Percentiles rank a stretch among this genome's conserved stretches.
These are phyloP conservation scores for Poecile atricapillus DNA, from an alignment of 2,113 vertebrate species.

Conservation along the genomic window DNA sequence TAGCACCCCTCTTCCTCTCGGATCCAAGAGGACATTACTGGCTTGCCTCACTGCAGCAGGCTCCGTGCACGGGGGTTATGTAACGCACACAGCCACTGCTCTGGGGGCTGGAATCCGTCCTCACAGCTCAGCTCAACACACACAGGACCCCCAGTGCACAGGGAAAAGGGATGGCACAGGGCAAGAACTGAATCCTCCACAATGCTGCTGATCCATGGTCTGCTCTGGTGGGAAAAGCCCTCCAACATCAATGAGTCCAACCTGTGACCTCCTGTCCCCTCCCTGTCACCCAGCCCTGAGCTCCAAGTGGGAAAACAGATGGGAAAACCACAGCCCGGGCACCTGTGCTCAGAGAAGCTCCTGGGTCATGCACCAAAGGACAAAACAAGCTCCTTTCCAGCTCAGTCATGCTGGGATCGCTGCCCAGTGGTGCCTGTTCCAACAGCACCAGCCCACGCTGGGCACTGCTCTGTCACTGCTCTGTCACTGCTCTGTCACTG, in stretches of 20 bases:
- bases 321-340: fast-evolving
- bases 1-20: not conserved
- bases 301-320: not conserved
- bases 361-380: not conserved
- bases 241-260: not conserved
- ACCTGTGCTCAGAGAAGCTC: not conserved
- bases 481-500: too few species aligned
- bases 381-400: not conserved
- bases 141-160: not conserved
- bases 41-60: not conserved
- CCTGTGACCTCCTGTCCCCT: not conserved
- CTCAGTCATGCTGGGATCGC: not conserved
- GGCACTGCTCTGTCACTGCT: not conserved
- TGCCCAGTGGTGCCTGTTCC: not conserved
- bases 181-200: not conserved
- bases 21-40: slow-evolving; percentile 1
- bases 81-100: not conserved
- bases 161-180: not conserved
- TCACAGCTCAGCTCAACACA: fast-evolving
- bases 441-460: not conserved
- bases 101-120: not conserved
- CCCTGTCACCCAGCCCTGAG: not conserved
- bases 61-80: not conserved
- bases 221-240: not conserved
- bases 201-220: fast-evolving